Evolutionary conservation across 53 echinoderm and acorn worm genomes (phyloP).

Genomic region (Echinometra lucunter): DNA sequence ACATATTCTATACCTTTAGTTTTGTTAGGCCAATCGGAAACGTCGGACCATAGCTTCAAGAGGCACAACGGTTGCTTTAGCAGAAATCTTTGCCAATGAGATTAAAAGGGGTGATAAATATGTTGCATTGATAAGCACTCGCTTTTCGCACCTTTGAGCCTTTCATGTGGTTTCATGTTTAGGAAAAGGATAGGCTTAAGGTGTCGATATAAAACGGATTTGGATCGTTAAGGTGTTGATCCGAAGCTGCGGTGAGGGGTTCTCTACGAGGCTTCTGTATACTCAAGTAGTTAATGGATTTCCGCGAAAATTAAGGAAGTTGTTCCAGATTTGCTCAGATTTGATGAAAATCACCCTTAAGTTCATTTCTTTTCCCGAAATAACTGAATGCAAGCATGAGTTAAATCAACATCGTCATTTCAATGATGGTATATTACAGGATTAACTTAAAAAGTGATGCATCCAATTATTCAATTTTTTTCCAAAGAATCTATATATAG

Average conservation of each 20-base stretch:
- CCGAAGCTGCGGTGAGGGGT: not conserved
- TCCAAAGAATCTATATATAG: too few species aligned
- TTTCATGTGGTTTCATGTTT: slow-evolving; percentile 40
- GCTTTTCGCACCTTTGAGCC: slow-evolving; percentile 51
- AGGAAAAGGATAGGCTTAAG: slow-evolving; percentile 2
- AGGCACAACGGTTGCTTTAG: not conserved
- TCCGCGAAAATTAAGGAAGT: not conserved
- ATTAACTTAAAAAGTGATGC: too few species aligned
- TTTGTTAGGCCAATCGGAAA: too few species aligned
- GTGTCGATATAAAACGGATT: slow-evolving; percentile 50
- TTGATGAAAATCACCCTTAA: too few species aligned
- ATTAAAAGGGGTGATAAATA: slow-evolving; percentile 62
- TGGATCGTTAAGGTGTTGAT: slow-evolving; percentile 45
- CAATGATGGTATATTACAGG: too few species aligned
- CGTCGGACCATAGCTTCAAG: too few species aligned
- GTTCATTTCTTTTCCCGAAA: too few species aligned
- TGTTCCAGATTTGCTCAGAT: too few species aligned
- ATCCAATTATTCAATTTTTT: too few species aligned
- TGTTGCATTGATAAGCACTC: slow-evolving; percentile 8
- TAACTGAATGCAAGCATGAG: too few species aligned
- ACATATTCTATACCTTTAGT: too few species aligned
- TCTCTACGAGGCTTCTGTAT: not conserved
- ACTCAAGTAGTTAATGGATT: slow-evolving; percentile 23
- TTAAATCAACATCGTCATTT: too few species aligned
- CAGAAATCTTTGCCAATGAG: slow-evolving; percentile 33